A percentile compares a stretch with the other conserved stretches of the same genome.
Evolutionary conservation across 2,797 vertebrate genomes (phyloP).

Genomic region (Catostomus latipinnis): DNA sequence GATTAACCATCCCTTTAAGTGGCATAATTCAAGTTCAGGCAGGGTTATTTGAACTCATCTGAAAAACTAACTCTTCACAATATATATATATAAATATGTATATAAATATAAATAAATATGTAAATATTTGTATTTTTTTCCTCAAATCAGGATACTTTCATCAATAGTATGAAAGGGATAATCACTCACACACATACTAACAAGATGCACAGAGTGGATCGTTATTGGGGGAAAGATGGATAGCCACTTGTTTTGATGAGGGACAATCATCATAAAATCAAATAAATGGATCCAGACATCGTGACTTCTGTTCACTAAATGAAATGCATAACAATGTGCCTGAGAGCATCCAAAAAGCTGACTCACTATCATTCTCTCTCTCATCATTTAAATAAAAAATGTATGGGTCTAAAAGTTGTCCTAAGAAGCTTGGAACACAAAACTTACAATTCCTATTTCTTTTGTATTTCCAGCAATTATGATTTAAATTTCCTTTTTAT

Average conservation of each 20-base stretch:
- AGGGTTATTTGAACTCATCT: neutral
- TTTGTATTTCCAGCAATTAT: slow-evolving; percentile 11
- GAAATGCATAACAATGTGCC: slow-evolving; percentile 47
- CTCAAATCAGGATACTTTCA: neutral
- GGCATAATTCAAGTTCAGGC: neutral
- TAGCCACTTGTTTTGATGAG: slow-evolving; percentile 32
- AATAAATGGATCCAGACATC: slow-evolving; percentile 33
- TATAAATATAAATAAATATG: too few relatives aligned
- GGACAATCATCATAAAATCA: slow-evolving; percentile 35
- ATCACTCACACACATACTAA: slow-evolving; percentile 1
- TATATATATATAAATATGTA: too few relatives aligned
- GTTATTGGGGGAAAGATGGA: slow-evolving; percentile 8
- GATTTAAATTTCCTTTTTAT: slow-evolving; percentile 5
- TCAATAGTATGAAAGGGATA: neutral
- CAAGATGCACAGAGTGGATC: neutral
- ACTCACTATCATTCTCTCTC: slow-evolving; percentile 23
- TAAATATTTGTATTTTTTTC: neutral
- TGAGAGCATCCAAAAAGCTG: neutral
- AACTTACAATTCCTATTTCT: neutral
- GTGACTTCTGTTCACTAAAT: neutral
- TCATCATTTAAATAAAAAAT: slow-evolving; percentile 3
- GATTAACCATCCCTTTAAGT: neutral
- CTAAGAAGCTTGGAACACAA: neutral
- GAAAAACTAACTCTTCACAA: neutral
- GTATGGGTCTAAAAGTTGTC: neutral